Conservation (phyloP, 2,888 invertebrate species). For the Diplazon laetatorius region DNA sequence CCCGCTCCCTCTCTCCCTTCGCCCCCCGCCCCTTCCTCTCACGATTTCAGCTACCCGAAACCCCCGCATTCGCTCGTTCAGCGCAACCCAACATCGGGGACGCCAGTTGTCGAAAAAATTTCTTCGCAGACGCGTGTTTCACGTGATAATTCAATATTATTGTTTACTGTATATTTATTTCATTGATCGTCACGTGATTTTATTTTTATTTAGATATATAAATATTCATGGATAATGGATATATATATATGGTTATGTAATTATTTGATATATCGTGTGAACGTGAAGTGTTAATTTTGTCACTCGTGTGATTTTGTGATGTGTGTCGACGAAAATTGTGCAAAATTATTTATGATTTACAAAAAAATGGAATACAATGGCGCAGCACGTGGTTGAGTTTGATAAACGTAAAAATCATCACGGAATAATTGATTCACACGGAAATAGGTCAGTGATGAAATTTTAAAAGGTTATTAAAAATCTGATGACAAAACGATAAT, state of each 20-base stretch:
- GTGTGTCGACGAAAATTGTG: too few relatives aligned
- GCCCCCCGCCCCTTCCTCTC: conserved; percentile 2
- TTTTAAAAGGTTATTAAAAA: too few relatives aligned
- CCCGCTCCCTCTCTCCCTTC: conserved; percentile 41
- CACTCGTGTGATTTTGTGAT: background rate
- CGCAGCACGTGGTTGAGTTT: background rate
- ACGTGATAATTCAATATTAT: background rate
- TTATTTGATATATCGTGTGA: too few relatives aligned
- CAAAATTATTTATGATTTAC: too few relatives aligned
- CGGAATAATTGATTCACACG: background rate
- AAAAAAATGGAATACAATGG: background rate
- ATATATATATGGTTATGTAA: too few relatives aligned
- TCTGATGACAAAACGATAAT: conserved; percentile 32
- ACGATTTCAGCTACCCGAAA: conserved; percentile 8
- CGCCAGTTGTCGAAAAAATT: conserved; percentile 61
- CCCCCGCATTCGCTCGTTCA: conserved; percentile 48
- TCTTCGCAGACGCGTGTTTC: conserved; percentile 49
- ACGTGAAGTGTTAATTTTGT: background rate
- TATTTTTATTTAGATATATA: background rate
- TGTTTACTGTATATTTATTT: conserved; percentile 11
- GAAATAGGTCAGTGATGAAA: conserved; percentile 31
- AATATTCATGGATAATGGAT: too few relatives aligned
- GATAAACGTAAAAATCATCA: background rate
- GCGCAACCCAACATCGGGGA: conserved; percentile 31
- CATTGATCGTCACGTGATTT: too few relatives aligned